Evolutionary conservation across 2,888 invertebrate genomes (phyloP).

Genomic region (Colletes collaris): DNA sequence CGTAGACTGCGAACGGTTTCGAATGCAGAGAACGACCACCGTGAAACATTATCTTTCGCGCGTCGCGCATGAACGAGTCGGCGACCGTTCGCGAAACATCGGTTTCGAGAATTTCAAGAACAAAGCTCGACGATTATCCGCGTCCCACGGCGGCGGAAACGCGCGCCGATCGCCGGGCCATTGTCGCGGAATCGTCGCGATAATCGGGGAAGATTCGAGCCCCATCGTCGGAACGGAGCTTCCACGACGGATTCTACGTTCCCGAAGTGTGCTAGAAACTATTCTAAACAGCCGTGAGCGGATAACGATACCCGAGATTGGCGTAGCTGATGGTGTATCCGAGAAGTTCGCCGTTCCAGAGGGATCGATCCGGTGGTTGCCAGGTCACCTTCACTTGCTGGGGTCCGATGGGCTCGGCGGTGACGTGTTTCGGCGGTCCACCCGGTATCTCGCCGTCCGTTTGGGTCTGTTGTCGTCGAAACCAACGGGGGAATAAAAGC

Average conservation of each 20-base stretch:
- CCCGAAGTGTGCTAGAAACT: conserved; percentile 44
- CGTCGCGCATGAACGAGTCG: too few relatives aligned
- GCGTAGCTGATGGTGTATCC: conserved; percentile 87
- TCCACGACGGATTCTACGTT: conserved; percentile 19
- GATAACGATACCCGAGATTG: conserved; percentile 78
- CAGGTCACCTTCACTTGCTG: conserved; percentile 90
- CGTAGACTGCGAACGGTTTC: too few relatives aligned
- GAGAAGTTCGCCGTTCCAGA: conserved; percentile 90
- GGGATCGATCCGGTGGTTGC: conserved; percentile 89
- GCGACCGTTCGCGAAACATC: conserved; percentile 4
- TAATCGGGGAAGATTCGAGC: conserved; percentile 33
- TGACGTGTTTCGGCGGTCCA: conserved; percentile 88
- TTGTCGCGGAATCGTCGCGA: conserved; percentile 27
- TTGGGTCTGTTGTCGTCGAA: conserved; percentile 76
- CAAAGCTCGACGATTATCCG: conserved; percentile 33
- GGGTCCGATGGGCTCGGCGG: conserved; percentile 88
- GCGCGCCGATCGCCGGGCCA: conserved; percentile 23
- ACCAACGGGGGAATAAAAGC: conserved; percentile 2
- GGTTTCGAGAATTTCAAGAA: conserved; percentile 5
- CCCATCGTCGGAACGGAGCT: background rate
- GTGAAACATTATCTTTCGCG: too few relatives aligned
- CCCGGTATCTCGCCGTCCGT: conserved; percentile 87
- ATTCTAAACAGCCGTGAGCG: conserved; percentile 60
- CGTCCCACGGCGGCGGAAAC: background rate
- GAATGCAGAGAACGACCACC: too few relatives aligned